phyloP scores from a whole-genome alignment of 2,888 invertebrate genomes.

The Pheosia tremula region DNA sequence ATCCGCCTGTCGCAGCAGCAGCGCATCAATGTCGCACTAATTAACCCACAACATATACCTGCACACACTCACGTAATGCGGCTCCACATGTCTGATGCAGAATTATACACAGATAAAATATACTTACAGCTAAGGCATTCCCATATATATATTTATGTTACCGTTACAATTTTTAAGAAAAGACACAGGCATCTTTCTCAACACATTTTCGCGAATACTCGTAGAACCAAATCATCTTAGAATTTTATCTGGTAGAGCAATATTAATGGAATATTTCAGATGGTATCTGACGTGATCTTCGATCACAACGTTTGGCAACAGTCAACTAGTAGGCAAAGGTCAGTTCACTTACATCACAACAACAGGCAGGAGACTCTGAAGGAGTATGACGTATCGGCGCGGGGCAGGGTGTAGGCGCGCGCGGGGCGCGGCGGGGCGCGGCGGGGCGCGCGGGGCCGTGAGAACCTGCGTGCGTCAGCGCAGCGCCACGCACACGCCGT shows the following conservation, averaged over 20 bases:
- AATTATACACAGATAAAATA: too few species aligned
- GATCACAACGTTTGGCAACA: not conserved
- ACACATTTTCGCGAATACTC: too few species aligned
- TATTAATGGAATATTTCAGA: too few species aligned
- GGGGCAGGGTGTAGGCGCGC: not conserved
- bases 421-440: slow-evolving; percentile 5
- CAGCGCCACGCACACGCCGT: slow-evolving; percentile 5
- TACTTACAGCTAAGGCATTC: too few species aligned
- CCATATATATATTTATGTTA: too few species aligned
- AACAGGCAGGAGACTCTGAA: slow-evolving; percentile 1
- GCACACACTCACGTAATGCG: not conserved
- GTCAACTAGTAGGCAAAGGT: slow-evolving; percentile 1
- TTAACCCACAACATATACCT: slow-evolving; percentile 6
- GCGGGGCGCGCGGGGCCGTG: not conserved
- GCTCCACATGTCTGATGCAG: too few species aligned
- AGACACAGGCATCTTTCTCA: too few species aligned
- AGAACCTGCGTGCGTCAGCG: slow-evolving; percentile 3
- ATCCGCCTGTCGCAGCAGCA: not conserved
- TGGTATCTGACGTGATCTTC: not conserved
- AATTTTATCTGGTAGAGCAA: too few species aligned
- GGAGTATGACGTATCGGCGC: slow-evolving; percentile 2
- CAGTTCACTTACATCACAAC: slow-evolving; percentile 1
- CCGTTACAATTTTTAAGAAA: too few species aligned
- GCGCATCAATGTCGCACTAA: slow-evolving; percentile 19
- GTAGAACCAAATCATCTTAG: too few species aligned